These are phyloP conservation scores for Phengaris arion DNA, from an alignment of 2,888 invertebrate genomes.

Conservation along the genomic window DNA sequence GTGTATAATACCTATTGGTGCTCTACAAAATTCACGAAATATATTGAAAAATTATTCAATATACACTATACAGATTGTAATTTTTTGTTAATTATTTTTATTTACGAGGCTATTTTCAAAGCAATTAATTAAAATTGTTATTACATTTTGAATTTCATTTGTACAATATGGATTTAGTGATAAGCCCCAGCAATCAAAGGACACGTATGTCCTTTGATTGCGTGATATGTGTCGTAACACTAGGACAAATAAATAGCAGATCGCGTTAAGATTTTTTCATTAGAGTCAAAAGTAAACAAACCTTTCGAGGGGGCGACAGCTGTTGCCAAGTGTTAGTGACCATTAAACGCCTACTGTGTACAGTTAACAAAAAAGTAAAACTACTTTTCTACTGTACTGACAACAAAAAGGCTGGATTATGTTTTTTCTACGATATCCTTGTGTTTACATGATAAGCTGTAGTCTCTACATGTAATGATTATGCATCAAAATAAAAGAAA, in stretches of 20 bases:
- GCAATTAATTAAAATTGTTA: background rate
- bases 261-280: conserved; percentile 50
- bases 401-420: background rate
- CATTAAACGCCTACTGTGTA: conserved; percentile 70
- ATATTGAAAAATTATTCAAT: background rate
- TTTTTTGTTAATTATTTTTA: background rate
- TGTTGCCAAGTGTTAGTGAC: conserved; percentile 70
- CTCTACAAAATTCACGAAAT: background rate
- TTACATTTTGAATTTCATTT: background rate
- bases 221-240: background rate
- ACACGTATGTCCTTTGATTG: no score
- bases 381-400: background rate
- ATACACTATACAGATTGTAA: background rate
- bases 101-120: background rate
- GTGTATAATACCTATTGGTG: background rate
- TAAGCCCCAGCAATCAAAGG: background rate
- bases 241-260: conserved; percentile 23
- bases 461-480: no score
- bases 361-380: conserved; percentile 46
- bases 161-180: conserved; percentile 4
- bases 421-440: background rate
- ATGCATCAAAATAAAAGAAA: no score
- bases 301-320: conserved; percentile 72
- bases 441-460: background rate
- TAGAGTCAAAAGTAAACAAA: conserved; percentile 72